Conservation (phyloP, 2,113 vertebrate species). For the Plecotus auritus region DNA sequence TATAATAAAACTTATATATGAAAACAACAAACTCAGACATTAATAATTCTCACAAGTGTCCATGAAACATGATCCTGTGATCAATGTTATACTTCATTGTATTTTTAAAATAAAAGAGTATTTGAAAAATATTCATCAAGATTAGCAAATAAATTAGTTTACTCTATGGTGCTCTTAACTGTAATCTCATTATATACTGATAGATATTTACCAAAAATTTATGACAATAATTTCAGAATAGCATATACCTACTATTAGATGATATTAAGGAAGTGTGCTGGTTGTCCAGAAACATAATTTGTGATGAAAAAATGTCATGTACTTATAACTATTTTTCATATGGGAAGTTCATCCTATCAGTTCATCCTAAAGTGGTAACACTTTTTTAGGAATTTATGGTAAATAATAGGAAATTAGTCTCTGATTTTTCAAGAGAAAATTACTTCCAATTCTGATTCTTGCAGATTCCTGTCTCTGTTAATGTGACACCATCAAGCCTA, state of each 20-base stretch:
- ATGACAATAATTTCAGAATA: background rate
- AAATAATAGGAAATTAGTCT: background rate
- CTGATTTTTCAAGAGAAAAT: background rate
- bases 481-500: background rate
- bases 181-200: background rate
- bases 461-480: background rate
- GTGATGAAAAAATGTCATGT: background rate
- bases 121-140: background rate
- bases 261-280: background rate
- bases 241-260: background rate
- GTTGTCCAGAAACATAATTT: background rate
- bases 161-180: background rate
- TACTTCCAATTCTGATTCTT: background rate
- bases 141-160: background rate
- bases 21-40: background rate
- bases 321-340: background rate
- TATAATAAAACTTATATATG: background rate
- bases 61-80: background rate
- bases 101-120: background rate
- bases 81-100: background rate
- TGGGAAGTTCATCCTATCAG: background rate
- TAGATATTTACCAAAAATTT: background rate
- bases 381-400: background rate
- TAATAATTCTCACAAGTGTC: background rate
- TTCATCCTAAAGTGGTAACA: background rate